Evolutionary conservation across 2,797 vertebrate genomes (phyloP).

Genomic region (Acipenser transmontanus): DNA sequence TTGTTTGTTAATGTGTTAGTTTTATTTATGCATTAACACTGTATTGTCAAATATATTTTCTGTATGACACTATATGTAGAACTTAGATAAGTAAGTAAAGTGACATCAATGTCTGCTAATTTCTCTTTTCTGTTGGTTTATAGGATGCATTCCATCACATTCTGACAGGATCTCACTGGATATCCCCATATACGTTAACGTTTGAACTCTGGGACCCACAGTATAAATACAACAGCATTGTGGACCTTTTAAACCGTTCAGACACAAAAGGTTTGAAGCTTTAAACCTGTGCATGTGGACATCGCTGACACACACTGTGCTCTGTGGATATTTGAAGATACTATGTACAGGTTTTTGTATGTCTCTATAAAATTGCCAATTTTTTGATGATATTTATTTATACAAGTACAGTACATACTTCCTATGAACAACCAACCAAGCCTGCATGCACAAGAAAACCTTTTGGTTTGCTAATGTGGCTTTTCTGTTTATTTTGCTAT

Average conservation of each 20-base stretch:
- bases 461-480: constrained; percentile 18
- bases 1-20: no score
- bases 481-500: constrained; percentile 39
- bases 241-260: constrained; percentile 74
- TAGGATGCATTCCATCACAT: constrained; percentile 95
- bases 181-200: constrained; percentile 87
- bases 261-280: constrained; percentile 92
- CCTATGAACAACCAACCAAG: constrained; percentile 19
- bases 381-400: constrained; percentile 50
- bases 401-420: constrained; percentile 36
- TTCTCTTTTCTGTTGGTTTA: constrained; percentile 36
- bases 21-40: no score
- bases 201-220: constrained; percentile 71
- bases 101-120: not conserved
- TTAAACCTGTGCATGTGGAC: constrained; percentile 97
- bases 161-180: constrained; percentile 92
- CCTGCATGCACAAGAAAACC: constrained; percentile 44
- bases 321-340: constrained; percentile 57
- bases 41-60: not conserved
- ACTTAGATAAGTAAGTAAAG: no score
- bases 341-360: constrained; percentile 54
- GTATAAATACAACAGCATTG: constrained; percentile 52
- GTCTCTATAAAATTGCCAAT: constrained; percentile 36
- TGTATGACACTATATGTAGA: not conserved
- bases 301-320: constrained; percentile 65